Evolutionary conservation across 2,888 invertebrate species (phyloP).

Genomic region (Andricus quercusramuli): DNA sequence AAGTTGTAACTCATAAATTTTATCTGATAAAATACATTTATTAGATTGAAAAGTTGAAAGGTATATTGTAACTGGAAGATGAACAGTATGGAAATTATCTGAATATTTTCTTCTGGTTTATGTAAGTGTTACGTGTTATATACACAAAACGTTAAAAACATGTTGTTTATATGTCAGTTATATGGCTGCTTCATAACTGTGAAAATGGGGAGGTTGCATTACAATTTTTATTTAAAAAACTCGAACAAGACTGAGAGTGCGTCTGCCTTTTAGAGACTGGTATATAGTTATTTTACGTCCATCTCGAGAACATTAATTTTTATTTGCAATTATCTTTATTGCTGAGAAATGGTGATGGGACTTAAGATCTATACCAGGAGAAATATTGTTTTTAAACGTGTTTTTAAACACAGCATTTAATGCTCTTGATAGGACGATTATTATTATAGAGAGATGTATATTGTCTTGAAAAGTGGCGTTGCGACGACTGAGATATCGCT

Average conservation of each 20-base stretch:
- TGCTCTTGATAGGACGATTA: background rate
- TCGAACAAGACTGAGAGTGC: constrained; percentile 29
- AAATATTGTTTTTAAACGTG: background rate
- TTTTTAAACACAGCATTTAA: no score
- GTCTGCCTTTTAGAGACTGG: constrained; percentile 24
- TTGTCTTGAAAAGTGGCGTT: background rate
- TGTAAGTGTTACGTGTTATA: no score
- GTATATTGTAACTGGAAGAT: no score
- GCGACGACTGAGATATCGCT: background rate
- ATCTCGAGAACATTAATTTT: no score
- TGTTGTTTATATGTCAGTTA: background rate
- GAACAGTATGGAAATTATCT: no score
- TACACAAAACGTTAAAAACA: no score
- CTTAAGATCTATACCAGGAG: background rate
- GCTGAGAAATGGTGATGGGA: background rate
- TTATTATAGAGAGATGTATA: background rate
- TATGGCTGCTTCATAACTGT: background rate
- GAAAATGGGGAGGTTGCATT: constrained; percentile 27
- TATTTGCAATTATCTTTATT: background rate
- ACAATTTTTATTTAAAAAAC: background rate
- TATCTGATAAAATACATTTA: no score
- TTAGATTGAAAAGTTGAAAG: no score
- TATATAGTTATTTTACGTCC: background rate
- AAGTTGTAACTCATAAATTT: no score
- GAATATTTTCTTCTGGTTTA: no score